Conservation (phyloP, 2,797 vertebrate genomes). For the Melanotaenia trifasciata region DNA sequence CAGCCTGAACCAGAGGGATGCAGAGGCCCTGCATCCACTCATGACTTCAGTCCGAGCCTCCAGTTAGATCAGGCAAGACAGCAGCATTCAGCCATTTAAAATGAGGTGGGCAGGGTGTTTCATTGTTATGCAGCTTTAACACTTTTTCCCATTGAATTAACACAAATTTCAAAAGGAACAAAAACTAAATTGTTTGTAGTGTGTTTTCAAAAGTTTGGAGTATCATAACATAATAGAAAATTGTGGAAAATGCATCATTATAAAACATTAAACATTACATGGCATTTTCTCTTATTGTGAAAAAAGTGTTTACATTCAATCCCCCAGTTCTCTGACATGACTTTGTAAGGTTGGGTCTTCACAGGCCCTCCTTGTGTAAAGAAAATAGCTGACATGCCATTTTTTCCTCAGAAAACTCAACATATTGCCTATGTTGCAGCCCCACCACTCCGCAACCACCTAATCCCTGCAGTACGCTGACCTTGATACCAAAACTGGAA, state of each 20-base stretch:
- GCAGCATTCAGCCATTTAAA: conserved; percentile 60
- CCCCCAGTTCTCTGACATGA: neutral
- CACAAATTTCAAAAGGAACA: conserved; percentile 14
- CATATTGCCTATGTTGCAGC: neutral
- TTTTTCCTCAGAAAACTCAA: neutral
- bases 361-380: neutral
- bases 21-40: conserved; percentile 59
- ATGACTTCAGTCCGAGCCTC: conserved; percentile 48
- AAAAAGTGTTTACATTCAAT: neutral
- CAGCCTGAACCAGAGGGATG: conserved; percentile 71
- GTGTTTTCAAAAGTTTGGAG: conserved; percentile 9
- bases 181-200: neutral
- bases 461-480: neutral
- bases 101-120: conserved; percentile 56
- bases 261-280: neutral
- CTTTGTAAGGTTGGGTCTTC: neutral
- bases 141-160: conserved; percentile 37
- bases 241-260: neutral
- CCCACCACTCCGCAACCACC: neutral
- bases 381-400: neutral
- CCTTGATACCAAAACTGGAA: neutral
- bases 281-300: neutral
- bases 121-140: conserved; percentile 62
- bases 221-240: neutral
- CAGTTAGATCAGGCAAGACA: conserved; percentile 63